Percentiles rank a stretch among this genome's conserved stretches.
phyloP scores from a whole-genome alignment of 2,888 invertebrate genomes.

The Cheilosia soror region DNA sequence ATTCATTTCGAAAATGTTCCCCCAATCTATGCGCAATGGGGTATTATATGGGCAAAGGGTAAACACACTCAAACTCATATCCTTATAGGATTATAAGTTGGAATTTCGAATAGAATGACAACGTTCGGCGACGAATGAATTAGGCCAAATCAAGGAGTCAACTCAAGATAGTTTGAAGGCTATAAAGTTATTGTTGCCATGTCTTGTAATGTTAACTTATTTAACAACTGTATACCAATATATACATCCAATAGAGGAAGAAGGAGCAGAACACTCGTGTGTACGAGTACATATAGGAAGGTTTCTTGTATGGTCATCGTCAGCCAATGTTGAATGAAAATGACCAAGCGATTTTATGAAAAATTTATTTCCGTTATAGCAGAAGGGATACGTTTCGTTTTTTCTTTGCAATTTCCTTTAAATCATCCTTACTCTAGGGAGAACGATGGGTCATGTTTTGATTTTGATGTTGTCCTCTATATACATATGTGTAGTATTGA shows the following conservation, averaged over 20 bases:
- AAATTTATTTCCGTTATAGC: slow-evolving; percentile 65
- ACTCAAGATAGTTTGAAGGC: slow-evolving; percentile 71
- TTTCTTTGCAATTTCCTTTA: slow-evolving; percentile 45
- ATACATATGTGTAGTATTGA: slow-evolving; percentile 40
- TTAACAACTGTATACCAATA: slow-evolving; percentile 59
- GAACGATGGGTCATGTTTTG: slow-evolving; percentile 72
- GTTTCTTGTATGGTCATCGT: slow-evolving; percentile 65
- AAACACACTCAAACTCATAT: slow-evolving; percentile 37
- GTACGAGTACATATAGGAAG: slow-evolving; percentile 8
- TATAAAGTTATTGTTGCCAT: slow-evolving; percentile 77
- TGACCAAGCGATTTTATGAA: slow-evolving; percentile 72
- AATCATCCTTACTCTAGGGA: slow-evolving; percentile 58
- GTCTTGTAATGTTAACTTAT: slow-evolving; percentile 76
- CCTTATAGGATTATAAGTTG: slow-evolving; percentile 55
- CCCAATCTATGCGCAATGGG: slow-evolving; percentile 37
- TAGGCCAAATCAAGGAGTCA: slow-evolving; percentile 73
- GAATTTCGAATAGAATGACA: slow-evolving; percentile 45
- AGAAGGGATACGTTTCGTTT: slow-evolving; percentile 36
- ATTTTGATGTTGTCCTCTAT: slow-evolving; percentile 71
- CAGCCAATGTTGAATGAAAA: slow-evolving; percentile 67
- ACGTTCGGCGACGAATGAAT: slow-evolving; percentile 58
- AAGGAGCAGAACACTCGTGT: background rate
- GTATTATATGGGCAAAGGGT: slow-evolving; percentile 2
- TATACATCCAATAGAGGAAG: background rate
- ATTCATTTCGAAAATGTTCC: slow-evolving; percentile 71